Evolutionary conservation across 2,888 invertebrate species (phyloP).

Genomic region (Cactoblastis cactorum): DNA sequence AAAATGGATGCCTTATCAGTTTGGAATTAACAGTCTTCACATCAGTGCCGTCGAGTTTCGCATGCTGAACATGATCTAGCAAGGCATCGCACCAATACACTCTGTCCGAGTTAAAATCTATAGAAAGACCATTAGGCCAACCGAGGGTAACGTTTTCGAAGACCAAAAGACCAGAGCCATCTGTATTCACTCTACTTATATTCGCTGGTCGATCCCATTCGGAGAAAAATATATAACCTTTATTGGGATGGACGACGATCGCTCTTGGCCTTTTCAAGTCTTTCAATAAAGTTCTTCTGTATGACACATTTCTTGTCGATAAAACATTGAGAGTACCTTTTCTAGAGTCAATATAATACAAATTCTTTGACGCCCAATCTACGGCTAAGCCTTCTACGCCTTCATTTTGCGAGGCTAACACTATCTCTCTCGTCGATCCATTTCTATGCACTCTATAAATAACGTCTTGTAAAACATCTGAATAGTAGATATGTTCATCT

Average conservation of each 20-base stretch:
- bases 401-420: constrained; percentile 96
- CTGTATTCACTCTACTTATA: constrained; percentile 94
- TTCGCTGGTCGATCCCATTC: constrained; percentile 98
- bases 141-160: constrained; percentile 95
- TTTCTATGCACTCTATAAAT: constrained; percentile 91
- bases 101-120: constrained; percentile 92
- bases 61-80: constrained; percentile 96
- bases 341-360: constrained; percentile 96
- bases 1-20: constrained; percentile 93
- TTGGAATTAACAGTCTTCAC: constrained; percentile 93
- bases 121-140: constrained; percentile 98
- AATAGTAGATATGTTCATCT: constrained; percentile 96
- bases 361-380: constrained; percentile 96
- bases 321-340: constrained; percentile 96
- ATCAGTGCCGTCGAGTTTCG: constrained; percentile 93
- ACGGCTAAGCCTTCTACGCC: constrained; percentile 97
- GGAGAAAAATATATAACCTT: constrained; percentile 95
- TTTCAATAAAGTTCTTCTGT: constrained; percentile 89
- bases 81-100: constrained; percentile 99
- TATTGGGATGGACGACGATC: constrained; percentile 97
- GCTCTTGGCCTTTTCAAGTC: constrained; percentile 96
- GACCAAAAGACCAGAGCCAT: constrained; percentile 91
- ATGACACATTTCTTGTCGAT: constrained; percentile 91
- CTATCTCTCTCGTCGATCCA: constrained; percentile 90
- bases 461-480: constrained; percentile 97